These are phyloP conservation scores for Gastrophryne carolinensis DNA, from an alignment of 2,797 vertebrate genomes.

Conservation along the genomic window DNA sequence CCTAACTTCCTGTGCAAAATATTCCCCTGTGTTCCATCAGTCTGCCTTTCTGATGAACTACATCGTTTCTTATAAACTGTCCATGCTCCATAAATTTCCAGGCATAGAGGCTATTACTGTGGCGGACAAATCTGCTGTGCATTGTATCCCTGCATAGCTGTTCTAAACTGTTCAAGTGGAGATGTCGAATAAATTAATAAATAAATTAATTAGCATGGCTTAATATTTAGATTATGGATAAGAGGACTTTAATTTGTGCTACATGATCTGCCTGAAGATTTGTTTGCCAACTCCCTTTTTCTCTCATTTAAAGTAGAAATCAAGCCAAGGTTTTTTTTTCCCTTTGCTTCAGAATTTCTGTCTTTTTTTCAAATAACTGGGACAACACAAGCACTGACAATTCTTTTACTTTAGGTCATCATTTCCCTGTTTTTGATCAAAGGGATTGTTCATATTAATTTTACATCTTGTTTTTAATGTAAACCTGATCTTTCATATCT, in stretches of 20 bases:
- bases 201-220: slow-evolving; percentile 54
- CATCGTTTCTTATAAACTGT: slow-evolving; percentile 94
- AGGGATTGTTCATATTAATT: too few relatives aligned
- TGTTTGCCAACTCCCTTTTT: too few relatives aligned
- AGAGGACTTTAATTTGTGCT: slow-evolving; percentile 23
- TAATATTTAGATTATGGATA: slow-evolving; percentile 28
- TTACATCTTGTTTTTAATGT: too few relatives aligned
- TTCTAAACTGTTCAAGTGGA: slow-evolving; percentile 65
- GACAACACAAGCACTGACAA: too few relatives aligned
- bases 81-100: slow-evolving; percentile 95
- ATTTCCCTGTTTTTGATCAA: too few relatives aligned
- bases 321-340: too few relatives aligned
- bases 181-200: slow-evolving; percentile 58
- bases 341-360: too few relatives aligned
- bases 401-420: too few relatives aligned
- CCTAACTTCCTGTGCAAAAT: slow-evolving; percentile 85
- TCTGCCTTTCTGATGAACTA: slow-evolving; percentile 88
- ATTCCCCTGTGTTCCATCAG: slow-evolving; percentile 82
- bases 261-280: background rate
- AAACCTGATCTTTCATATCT: too few relatives aligned
- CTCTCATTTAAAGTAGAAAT: too few relatives aligned
- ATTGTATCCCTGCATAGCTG: slow-evolving; percentile 69
- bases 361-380: too few relatives aligned
- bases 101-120: slow-evolving; percentile 81
- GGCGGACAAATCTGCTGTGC: slow-evolving; percentile 76